phyloP scores from a whole-genome alignment of 2,888 invertebrate genomes.

The Drosophila quasianomalipes region DNA sequence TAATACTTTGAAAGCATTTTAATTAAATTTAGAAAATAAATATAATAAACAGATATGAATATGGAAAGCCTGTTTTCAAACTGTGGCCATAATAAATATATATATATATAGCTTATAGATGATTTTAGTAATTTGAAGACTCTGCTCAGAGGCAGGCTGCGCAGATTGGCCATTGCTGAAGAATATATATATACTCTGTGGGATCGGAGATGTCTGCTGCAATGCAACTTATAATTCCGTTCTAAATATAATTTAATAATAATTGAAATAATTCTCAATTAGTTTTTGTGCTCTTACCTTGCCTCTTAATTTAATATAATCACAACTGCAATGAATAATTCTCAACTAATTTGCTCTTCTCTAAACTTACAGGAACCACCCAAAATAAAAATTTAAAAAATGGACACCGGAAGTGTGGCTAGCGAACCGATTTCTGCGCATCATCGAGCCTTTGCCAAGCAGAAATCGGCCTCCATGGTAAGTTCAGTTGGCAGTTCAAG shows the following conservation, averaged over 20 bases:
- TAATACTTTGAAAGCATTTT: not conserved
- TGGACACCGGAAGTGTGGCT: constrained; percentile 84
- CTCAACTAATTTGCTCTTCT: constrained; percentile 1
- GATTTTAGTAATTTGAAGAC: not conserved
- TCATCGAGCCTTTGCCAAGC: constrained; percentile 85
- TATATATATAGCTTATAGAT: not conserved
- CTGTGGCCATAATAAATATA: too few relatives aligned
- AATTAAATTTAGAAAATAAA: not conserved
- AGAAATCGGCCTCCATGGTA: constrained; percentile 85
- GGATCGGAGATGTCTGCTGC: not conserved
- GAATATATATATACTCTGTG: not conserved
- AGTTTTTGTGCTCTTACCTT: accelerated
- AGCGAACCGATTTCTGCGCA: constrained; percentile 85
- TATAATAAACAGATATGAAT: not conserved
- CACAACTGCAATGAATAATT: not conserved
- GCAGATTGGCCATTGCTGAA: too few relatives aligned
- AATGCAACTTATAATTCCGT: not conserved
- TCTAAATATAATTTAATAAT: not conserved
- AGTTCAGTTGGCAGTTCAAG: constrained; percentile 55
- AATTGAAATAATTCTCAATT: not conserved
- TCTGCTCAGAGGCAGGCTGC: not conserved
- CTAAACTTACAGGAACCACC: not conserved
- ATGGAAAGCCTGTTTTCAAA: not conserved
- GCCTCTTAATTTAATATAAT: not conserved
- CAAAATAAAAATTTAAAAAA: constrained; percentile 42